phyloP scores from a whole-genome alignment of 2,888 invertebrate genomes.

The Heliconius sara region DNA sequence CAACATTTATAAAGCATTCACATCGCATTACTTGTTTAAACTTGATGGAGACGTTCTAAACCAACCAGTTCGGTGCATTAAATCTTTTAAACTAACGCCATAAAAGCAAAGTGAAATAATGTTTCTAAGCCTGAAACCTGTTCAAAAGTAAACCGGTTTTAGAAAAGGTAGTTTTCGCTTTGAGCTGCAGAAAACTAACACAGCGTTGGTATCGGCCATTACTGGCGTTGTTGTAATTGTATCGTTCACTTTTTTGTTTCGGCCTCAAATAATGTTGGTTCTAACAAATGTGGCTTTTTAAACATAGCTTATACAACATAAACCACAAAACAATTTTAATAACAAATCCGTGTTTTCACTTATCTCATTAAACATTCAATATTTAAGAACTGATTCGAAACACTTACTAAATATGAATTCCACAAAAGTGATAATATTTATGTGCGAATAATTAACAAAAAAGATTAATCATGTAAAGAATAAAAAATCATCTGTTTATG shows the following conservation, averaged over 20 bases:
- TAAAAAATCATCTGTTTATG: neutral
- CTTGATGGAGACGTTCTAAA: conserved; percentile 20
- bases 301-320: conserved; percentile 2
- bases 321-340: neutral
- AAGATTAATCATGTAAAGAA: neutral
- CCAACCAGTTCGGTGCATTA: conserved; percentile 42
- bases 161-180: conserved; percentile 47
- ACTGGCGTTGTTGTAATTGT: conserved; percentile 32
- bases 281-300: neutral
- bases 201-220: conserved; percentile 20
- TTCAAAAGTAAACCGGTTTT: conserved; percentile 47
- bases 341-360: conserved; percentile 8
- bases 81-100: conserved; percentile 43
- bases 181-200: conserved; percentile 34
- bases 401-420: neutral
- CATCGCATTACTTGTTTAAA: conserved; percentile 20
- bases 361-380: conserved; percentile 19
- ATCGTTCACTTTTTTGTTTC: conserved; percentile 35
- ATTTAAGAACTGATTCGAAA: neutral
- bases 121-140: conserved; percentile 43
- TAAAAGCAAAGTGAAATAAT: conserved; percentile 46
- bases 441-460: neutral
- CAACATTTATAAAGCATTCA: conserved; percentile 24
- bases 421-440: neutral
- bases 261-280: conserved; percentile 15